Evolutionary conservation across 2,797 vertebrate genomes (phyloP).

Genomic region (Setipinna tenuifilis): DNA sequence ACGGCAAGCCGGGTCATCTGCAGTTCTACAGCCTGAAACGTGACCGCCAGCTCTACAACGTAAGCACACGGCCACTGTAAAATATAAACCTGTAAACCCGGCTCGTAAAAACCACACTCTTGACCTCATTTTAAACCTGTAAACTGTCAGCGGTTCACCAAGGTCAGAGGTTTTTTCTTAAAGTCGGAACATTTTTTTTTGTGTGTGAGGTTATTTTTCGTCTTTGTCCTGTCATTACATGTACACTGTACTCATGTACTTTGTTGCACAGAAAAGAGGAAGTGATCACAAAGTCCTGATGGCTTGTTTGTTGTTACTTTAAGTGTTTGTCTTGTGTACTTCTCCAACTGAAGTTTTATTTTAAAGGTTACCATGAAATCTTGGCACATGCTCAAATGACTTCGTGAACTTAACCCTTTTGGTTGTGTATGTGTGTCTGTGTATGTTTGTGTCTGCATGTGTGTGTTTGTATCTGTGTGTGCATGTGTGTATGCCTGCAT

Average conservation of each 20-base stretch:
- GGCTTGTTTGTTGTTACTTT: neutral
- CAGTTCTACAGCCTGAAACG: conserved; percentile 93
- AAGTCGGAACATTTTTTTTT: neutral
- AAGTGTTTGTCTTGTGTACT: neutral
- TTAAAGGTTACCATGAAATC: neutral
- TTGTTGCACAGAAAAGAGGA: neutral
- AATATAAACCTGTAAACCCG: neutral
- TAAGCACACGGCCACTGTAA: conserved; percentile 67
- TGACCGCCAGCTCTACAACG: conserved; percentile 92
- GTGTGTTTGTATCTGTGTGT: no score
- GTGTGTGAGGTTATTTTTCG: neutral
- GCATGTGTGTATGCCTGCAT: no score
- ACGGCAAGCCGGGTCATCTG: conserved; percentile 94
- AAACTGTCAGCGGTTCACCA: conserved; percentile 4
- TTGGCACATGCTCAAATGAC: neutral
- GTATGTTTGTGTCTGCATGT: no score
- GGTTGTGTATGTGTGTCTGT: no score
- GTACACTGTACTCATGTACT: no score
- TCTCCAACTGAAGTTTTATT: no score
- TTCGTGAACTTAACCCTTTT: neutral
- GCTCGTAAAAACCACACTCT: neutral
- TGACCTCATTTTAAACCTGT: neutral
- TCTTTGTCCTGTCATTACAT: no score
- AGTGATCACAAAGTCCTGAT: neutral
- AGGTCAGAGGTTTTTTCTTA: neutral